phyloP scores from a whole-genome alignment of 2,888 invertebrate genomes.

The Hirtodrosophila alboralis region DNA sequence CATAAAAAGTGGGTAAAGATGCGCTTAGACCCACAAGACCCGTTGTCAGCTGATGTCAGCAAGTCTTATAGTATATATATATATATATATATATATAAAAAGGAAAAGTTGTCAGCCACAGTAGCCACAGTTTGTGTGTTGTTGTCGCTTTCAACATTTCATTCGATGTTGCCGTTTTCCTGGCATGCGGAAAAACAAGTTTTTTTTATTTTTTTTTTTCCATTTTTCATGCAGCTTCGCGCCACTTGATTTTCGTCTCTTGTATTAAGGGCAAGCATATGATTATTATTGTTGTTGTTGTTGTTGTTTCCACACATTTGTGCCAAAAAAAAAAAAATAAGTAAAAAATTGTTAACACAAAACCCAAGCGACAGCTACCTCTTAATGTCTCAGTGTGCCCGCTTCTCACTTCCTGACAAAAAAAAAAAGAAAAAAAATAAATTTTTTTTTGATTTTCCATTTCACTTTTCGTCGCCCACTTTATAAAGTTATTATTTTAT shows the following conservation, averaged over 20 bases:
- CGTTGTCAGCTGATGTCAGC: constrained; percentile 56
- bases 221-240: constrained; percentile 52
- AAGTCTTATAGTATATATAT: constrained; percentile 17
- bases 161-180: constrained; percentile 51
- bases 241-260: constrained; percentile 59
- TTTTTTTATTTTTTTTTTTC: constrained; percentile 30
- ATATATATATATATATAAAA: constrained; percentile 40
- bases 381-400: constrained; percentile 6
- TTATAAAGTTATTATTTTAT: constrained; percentile 71
- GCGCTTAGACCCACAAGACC: constrained; percentile 66
- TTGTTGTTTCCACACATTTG: constrained; percentile 24
- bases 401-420: constrained; percentile 47
- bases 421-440: constrained; percentile 17
- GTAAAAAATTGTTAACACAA: constrained; percentile 10
- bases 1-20: constrained; percentile 81
- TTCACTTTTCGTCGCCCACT: constrained; percentile 60
- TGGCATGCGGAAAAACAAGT: constrained; percentile 82
- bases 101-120: constrained; percentile 73
- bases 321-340: too few species aligned
- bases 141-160: constrained; percentile 50
- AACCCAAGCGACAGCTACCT: constrained; percentile 8
- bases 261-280: constrained; percentile 58
- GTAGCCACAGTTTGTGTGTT: constrained; percentile 29
- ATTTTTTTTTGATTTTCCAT: constrained; percentile 40
- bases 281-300: constrained; percentile 25